phyloP scores from a whole-genome alignment of 2,797 vertebrate genomes.

The Nannoperca obscura region DNA sequence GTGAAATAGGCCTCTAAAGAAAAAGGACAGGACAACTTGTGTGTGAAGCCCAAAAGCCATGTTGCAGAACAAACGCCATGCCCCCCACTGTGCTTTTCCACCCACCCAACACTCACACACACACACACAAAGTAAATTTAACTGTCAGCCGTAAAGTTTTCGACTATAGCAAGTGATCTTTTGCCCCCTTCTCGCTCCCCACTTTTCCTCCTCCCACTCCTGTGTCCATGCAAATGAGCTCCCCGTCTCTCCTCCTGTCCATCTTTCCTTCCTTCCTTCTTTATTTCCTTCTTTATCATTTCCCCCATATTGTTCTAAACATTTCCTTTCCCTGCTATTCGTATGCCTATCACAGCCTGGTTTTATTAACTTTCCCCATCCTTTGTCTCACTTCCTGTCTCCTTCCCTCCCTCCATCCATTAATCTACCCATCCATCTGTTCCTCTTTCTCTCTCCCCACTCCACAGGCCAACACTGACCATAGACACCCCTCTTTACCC shows the following conservation, averaged over 20 bases:
- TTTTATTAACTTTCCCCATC: conserved; percentile 1
- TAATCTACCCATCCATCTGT: conserved; percentile 10
- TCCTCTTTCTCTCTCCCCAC: neutral
- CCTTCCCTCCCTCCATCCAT: neutral
- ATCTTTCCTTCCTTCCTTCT: conserved; percentile 26
- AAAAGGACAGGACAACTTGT: conserved; percentile 61
- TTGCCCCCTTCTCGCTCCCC: conserved; percentile 63
- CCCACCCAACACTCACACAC: conserved; percentile 65
- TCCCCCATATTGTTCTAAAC: conserved; percentile 21
- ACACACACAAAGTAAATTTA: conserved; percentile 79
- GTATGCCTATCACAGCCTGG: conserved; percentile 4
- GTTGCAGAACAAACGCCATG: conserved; percentile 76
- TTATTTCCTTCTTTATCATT: conserved; percentile 24
- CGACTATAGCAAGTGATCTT: conserved; percentile 78
- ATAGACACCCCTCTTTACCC: conserved; percentile 10
- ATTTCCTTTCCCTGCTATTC: conserved; percentile 8
- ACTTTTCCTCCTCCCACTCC: conserved; percentile 55
- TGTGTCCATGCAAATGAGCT: conserved; percentile 68
- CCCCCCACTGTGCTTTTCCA: conserved; percentile 76
- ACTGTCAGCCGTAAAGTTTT: conserved; percentile 89
- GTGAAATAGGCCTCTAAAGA: conserved; percentile 59
- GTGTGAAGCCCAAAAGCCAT: conserved; percentile 81
- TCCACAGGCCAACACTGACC: conserved; percentile 29
- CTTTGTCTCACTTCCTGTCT: conserved; percentile 16
- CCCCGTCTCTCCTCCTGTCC: conserved; percentile 47